These are phyloP conservation scores for Theretra japonica DNA, from an alignment of 2,888 invertebrate genomes.

Conservation along the genomic window DNA sequence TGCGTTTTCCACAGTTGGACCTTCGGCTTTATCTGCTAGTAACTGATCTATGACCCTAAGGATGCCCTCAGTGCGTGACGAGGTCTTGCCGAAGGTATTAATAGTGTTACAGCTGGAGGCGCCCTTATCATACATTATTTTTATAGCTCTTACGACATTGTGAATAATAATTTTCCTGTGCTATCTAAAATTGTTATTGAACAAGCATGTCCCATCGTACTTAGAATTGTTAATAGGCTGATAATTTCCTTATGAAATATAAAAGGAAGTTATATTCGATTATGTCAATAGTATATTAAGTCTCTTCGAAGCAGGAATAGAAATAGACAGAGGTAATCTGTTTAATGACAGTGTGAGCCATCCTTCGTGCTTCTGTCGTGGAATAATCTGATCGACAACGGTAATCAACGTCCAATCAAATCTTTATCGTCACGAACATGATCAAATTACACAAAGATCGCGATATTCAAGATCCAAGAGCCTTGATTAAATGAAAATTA, in stretches of 20 bases:
- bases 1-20: conserved; percentile 62
- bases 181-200: conserved; percentile 28
- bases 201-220: background rate
- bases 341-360: conserved; percentile 53
- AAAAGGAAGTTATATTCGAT: background rate
- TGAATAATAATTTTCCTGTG: conserved; percentile 57
- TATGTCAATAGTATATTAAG: conserved; percentile 1
- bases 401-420: conserved; percentile 56
- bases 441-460: conserved; percentile 50
- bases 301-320: background rate
- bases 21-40: conserved; percentile 62
- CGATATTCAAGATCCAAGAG: conserved; percentile 38
- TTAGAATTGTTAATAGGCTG: conserved; percentile 7
- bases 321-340: conserved; percentile 32
- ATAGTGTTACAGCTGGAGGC: conserved; percentile 47
- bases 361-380: conserved; percentile 48
- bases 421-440: conserved; percentile 61
- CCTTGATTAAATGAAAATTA: conserved; percentile 37
- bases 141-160: conserved; percentile 69
- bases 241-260: conserved; percentile 19
- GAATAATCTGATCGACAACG: conserved; percentile 55
- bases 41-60: conserved; percentile 69
- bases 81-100: conserved; percentile 61
- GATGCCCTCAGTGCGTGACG: conserved; percentile 77
- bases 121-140: conserved; percentile 67